Base-by-base conservation (phyloP, 2,797 vertebrate genomes). In the Pipistrellus pipistrellus region DNA sequence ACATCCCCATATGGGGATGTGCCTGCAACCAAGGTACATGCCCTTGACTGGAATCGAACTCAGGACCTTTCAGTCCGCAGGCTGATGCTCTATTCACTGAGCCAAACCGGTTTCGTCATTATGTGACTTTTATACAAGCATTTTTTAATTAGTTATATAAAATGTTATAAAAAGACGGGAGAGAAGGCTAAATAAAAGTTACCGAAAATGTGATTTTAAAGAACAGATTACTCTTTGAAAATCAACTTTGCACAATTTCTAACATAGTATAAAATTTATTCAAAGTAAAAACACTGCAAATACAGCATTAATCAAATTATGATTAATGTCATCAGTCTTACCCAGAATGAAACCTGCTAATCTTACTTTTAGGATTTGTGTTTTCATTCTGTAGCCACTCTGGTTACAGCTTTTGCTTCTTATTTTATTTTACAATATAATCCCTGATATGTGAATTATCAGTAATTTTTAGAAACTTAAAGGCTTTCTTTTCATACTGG, bases 241-340 rank as follows among this genome's bases (percentile, higher is more conserved):
- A 86, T 90, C 53, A 78, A 41, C 30, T 85, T 84, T 76, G 6
- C 57, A 81, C 35, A 78, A 64, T 92, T 25, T 90, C 71, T 25
- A 93, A 93, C 59, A 84, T 81, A 62, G 72, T 93, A 57, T 59
- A 78, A 80, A 48, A 25, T 95, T 83, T 89, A 84, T 77, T 32
- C 35, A 78, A 92, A 86, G 18, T 71, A 46, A 93, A 27, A 93
- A 59, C 46, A 82, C 4, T 76, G 15, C 30, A 96, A 85, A 90
- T 84, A 91, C 69, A 83, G n/a, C 51, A 92, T 88, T 84, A 85
- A 93, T 93, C 32, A 95, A 95, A 95, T 95, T 95, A 8, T 78
- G 96, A 96, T 95, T 95, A 96, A 90, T 86, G 69, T 96, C 96
- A 95, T 95, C 93, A 78, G 48, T n/a, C 46, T 91, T 88, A 85